Evolutionary conservation across 2,888 invertebrate genomes (phyloP).

Genomic region (Eledona agricola): DNA sequence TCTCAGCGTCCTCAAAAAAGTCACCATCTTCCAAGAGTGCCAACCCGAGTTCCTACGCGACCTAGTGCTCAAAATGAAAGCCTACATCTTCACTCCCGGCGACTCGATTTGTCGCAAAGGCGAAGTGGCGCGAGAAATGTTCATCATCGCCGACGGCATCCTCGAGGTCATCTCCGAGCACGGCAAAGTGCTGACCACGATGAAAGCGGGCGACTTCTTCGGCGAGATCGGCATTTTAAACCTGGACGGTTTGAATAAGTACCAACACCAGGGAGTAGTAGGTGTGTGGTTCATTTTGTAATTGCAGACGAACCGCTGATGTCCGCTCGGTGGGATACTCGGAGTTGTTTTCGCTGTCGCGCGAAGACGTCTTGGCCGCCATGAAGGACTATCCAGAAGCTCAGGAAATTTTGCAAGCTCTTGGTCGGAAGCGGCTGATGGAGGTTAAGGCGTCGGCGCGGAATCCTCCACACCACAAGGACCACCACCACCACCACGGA

Average conservation of each 20-base stretch:
- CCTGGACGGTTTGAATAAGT: slow-evolving; percentile 95
- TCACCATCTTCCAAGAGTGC: slow-evolving; percentile 96
- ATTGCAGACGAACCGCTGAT: slow-evolving; percentile 88
- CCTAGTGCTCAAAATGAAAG: slow-evolving; percentile 96
- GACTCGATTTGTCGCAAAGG: slow-evolving; percentile 96
- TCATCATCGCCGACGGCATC: slow-evolving; percentile 97
- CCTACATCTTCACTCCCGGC: slow-evolving; percentile 97
- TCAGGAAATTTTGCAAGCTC: slow-evolving; percentile 89
- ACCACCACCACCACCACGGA: slow-evolving; percentile 43
- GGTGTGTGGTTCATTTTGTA: slow-evolving; percentile 2
- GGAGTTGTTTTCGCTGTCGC: slow-evolving; percentile 90
- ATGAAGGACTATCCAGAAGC: slow-evolving; percentile 98
- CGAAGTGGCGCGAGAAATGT: slow-evolving; percentile 92
- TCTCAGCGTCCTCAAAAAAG: slow-evolving; percentile 93
- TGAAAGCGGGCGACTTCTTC: slow-evolving; percentile 98
- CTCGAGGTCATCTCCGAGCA: slow-evolving; percentile 95
- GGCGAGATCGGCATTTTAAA: slow-evolving; percentile 97
- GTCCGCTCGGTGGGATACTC: slow-evolving; percentile 96
- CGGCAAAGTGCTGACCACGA: slow-evolving; percentile 90
- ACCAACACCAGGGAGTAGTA: slow-evolving; percentile 45
- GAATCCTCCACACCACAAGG: slow-evolving; percentile 51
- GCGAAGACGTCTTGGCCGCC: slow-evolving; percentile 92
- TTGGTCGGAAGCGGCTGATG: slow-evolving; percentile 86
- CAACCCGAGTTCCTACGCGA: slow-evolving; percentile 97
- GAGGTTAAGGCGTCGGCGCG: slow-evolving; percentile 71